Percentiles rank a stretch among this genome's conserved stretches.
phyloP scores from a whole-genome alignment of 2,797 vertebrate species.

The Sebastes jordani region DNA sequence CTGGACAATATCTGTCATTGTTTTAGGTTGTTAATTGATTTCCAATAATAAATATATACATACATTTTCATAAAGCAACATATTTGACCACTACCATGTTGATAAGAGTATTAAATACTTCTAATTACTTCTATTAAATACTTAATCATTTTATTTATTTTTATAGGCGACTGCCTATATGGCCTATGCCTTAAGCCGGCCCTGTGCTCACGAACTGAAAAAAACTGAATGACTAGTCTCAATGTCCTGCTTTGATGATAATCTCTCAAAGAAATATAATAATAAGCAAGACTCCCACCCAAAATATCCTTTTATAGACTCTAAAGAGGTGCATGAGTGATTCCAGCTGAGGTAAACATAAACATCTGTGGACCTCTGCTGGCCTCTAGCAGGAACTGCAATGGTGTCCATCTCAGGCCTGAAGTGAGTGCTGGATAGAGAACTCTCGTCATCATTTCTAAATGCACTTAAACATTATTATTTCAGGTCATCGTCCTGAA shows the following conservation, averaged over 20 bases:
- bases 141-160: too few relatives aligned
- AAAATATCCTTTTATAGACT: neutral
- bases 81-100: too few relatives aligned
- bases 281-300: neutral
- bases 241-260: neutral
- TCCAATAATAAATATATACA: too few relatives aligned
- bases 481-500: slow-evolving; percentile 84
- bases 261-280: neutral
- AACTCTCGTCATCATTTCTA: neutral
- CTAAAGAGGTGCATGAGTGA: neutral
- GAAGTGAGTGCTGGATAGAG: neutral
- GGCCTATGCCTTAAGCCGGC: too few relatives aligned
- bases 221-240: neutral
- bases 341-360: neutral
- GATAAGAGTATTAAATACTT: too few relatives aligned
- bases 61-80: too few relatives aligned
- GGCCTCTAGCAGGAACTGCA: neutral
- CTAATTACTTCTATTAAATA: too few relatives aligned
- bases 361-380: neutral
- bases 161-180: too few relatives aligned
- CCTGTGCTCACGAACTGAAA: neutral
- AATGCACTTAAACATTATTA: neutral
- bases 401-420: neutral
- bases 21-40: too few relatives aligned
- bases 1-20: too few relatives aligned